These are phyloP conservation scores for Apogon hyalosoma DNA, from an alignment of 2,797 vertebrate species.

Conservation along the genomic window DNA sequence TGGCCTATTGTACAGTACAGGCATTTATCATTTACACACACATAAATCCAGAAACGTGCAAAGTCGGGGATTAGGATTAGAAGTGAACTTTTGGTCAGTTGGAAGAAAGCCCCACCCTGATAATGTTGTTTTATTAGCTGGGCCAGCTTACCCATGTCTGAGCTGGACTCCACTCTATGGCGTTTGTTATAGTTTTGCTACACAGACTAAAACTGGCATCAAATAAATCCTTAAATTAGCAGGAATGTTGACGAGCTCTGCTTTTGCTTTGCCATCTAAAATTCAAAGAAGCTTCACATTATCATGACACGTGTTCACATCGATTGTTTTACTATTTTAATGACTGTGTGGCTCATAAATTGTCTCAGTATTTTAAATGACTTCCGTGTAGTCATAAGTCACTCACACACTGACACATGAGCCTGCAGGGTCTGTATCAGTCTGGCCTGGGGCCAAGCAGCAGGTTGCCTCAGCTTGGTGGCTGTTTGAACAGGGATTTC, in stretches of 20 bases:
- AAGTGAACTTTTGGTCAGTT: slow-evolving; percentile 64
- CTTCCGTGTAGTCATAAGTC: slow-evolving; percentile 10
- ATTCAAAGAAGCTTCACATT: neutral
- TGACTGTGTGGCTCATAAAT: neutral
- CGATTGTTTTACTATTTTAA: neutral
- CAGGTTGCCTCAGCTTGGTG: slow-evolving; percentile 47
- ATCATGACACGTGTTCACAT: neutral
- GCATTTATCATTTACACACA: slow-evolving; percentile 36
- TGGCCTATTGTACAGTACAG: slow-evolving; percentile 43
- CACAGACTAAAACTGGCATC: neutral
- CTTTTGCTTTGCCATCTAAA: neutral
- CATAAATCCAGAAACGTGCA: slow-evolving; percentile 22
- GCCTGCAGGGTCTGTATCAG: slow-evolving; percentile 5
- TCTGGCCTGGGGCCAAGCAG: slow-evolving; percentile 41
- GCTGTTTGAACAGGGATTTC: slow-evolving; percentile 61
- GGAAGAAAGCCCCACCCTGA: slow-evolving; percentile 38
- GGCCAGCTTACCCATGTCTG: slow-evolving; percentile 36
- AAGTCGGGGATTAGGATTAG: slow-evolving; percentile 47
- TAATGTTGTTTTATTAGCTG: slow-evolving; percentile 61
- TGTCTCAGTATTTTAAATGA: neutral
- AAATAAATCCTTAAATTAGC: neutral
- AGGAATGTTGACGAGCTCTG: neutral
- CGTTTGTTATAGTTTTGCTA: slow-evolving; percentile 8
- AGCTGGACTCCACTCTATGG: slow-evolving; percentile 5
- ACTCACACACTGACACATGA: neutral